Evolutionary conservation across 2,888 invertebrate species (phyloP), one percentile per base, ranked within the genome.

Genomic region (Drosophila picticornis): DNA sequence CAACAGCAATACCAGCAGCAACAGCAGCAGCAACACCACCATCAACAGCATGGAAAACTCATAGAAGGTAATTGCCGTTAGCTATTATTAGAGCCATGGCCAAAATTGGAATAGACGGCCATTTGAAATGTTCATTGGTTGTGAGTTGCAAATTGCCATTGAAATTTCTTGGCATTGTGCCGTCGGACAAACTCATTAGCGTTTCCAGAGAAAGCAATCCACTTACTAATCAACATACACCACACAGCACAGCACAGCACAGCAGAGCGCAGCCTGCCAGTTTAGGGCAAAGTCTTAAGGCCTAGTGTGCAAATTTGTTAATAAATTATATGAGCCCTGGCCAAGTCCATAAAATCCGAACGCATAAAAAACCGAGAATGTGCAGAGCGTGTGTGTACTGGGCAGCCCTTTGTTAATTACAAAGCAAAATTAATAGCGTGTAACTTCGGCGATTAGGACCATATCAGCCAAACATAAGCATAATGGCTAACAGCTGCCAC

Each of bases 351-450:
- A 85, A 88, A 88, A 83, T 64, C 75, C 82, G 75, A 77, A 83
- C 51, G 56, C 71, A 88, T 84, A 81, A 85, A 85, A 83, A 83
- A 65, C 29, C 56, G 16, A 73, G 59, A 80, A 53, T 63, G 66
- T 60, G 66, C 69, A 53, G n/a, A 72, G 62, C 57, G 55, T 52
- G 59, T 48, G 53, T 19, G 16, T 16, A 16, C 5, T 25, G 48
- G 25, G 55, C 64, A 51, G 61, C 68, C 65, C 69, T 78, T 77
- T 78, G 85, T 85, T 84, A 87, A 87, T 89, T 84, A 89, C 90
- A 80, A 88, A 85, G 81, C 81, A 82, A 76, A 87, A 88, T 89
- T 88, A 88, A 88, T 88, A 85, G 90, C 76, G 84, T 89, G 87
- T 88, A 88, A 89, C 85, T 80, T 68, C 50, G 66, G 60, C 88